These are phyloP conservation scores for Andricus quercusramuli DNA, from an alignment of 2,888 invertebrate genomes.

Conservation along the genomic window DNA sequence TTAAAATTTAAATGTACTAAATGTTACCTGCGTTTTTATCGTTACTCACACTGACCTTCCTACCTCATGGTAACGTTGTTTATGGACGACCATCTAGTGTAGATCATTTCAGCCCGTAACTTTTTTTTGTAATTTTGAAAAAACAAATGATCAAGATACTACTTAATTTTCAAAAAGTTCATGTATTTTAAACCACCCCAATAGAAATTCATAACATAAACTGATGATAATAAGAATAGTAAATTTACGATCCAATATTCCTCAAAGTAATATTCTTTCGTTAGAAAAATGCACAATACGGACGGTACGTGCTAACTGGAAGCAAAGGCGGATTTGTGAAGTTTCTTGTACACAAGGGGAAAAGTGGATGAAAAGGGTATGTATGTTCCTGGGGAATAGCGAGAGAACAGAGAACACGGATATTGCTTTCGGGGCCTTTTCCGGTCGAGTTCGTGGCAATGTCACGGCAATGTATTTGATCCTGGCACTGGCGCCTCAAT, in stretches of 20 bases:
- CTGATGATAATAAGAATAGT: no score
- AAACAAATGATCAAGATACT: no score
- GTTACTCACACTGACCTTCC: no score
- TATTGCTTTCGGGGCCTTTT: conserved; percentile 50
- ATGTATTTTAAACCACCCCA: no score
- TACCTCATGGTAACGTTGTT: no score
- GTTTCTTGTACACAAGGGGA: neutral
- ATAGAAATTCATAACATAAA: no score
- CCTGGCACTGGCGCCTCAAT: conserved; percentile 32
- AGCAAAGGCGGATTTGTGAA: neutral
- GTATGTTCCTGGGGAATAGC: conserved; percentile 15
- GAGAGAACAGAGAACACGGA: conserved; percentile 47
- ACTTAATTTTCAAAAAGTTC: no score
- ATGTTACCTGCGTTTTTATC: no score
- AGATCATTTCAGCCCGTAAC: no score
- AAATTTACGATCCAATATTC: neutral
- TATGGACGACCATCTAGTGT: no score
- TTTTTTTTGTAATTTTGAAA: no score
- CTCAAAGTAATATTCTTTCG: neutral
- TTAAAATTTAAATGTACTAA: no score
- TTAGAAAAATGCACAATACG: neutral
- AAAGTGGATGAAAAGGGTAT: conserved; percentile 28
- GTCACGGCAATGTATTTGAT: conserved; percentile 1
- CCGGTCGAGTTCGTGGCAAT: conserved; percentile 45
- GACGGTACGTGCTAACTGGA: neutral